Evolutionary conservation across 1,140 invertebrate genomes (phyloP), one percentile per base, ranked within the genome.

Genomic region (Drosophila melanica): DNA sequence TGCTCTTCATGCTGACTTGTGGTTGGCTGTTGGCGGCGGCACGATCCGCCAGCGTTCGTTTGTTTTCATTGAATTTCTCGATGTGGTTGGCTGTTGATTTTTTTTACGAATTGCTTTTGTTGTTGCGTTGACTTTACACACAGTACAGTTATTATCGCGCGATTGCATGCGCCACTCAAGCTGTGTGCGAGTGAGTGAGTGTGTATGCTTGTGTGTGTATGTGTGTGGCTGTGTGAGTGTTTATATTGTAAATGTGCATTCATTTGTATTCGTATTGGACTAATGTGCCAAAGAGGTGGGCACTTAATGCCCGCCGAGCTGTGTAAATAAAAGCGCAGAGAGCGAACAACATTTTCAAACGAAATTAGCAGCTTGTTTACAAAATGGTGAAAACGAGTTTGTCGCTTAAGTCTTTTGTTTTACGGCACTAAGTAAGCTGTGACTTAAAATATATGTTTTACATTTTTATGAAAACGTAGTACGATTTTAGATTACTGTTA

Each of bases 21-120:
- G 82, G 82, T 87, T 87, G 82, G 82, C 79, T 87, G 82, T 76
- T 86, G 59, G 63, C 57, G 42, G 63, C 63, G 71, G 66, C 82
- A 79, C 82, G 79, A 87, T 86, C 79, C 75, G 42, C 20, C 35
- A 65, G 63, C 75, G 77, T 79, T 86, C 67, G 82, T 82, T 82
- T 85, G 79, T 87, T 87, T 86, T 87, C 82, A 87, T 87, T 87
- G 82, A 89, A 87, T 75, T 77, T 87, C 71, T 86, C 75, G 68
- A 86, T 82, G 84, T 73, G 81, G 82, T 79, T 87, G 82, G 82
- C 79, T 89, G 82, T 89, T 86, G 72, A 66, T 51, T 74, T 70
- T 65, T 69, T 68, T 65, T 51, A 30, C 66, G 55, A 45, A 54
- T 63, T 71, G 35, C 39, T 45, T 51, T 67, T 73, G 74, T 73